phyloP scores from a whole-genome alignment of 2,113 vertebrate species.

The Chaetura pelagica region DNA sequence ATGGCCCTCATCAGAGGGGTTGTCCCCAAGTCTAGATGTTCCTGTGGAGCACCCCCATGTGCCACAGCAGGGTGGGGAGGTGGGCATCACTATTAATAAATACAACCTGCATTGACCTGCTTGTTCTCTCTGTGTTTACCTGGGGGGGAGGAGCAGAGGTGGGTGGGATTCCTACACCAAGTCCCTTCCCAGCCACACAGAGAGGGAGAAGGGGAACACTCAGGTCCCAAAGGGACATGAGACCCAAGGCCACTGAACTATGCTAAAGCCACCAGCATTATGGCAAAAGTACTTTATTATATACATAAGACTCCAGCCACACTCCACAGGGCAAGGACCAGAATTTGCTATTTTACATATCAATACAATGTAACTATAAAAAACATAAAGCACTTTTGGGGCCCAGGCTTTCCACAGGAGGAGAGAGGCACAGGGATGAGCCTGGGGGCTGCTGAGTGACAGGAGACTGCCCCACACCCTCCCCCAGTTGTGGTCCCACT shows the following conservation, averaged over 20 bases:
- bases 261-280: not conserved
- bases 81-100: not conserved
- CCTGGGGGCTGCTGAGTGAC: slow-evolving; percentile 3
- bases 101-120: not conserved
- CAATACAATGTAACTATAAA: slow-evolving; percentile 73
- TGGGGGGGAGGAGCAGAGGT: not conserved
- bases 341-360: slow-evolving; percentile 65
- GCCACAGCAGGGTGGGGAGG: not conserved
- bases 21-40: not conserved
- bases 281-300: slow-evolving; percentile 76
- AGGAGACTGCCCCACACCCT: not conserved
- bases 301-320: slow-evolving; percentile 66
- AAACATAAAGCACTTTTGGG: slow-evolving; percentile 73
- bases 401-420: slow-evolving; percentile 58
- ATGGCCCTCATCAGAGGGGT: fast-evolving
- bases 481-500: slow-evolving; percentile 15
- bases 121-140: not conserved
- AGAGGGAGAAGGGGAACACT: not conserved
- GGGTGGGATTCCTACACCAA: not conserved
- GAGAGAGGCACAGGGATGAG: slow-evolving; percentile 53
- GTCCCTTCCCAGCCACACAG: not conserved
- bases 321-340: slow-evolving; percentile 70
- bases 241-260: not conserved
- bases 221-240: fast-evolving
- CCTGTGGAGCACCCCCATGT: not conserved